A percentile compares a stretch with the other conserved stretches of the same genome.
These are phyloP conservation scores for Astyanax mexicanus DNA, from an alignment of 2,797 vertebrate genomes.

Conservation along the genomic window DNA sequence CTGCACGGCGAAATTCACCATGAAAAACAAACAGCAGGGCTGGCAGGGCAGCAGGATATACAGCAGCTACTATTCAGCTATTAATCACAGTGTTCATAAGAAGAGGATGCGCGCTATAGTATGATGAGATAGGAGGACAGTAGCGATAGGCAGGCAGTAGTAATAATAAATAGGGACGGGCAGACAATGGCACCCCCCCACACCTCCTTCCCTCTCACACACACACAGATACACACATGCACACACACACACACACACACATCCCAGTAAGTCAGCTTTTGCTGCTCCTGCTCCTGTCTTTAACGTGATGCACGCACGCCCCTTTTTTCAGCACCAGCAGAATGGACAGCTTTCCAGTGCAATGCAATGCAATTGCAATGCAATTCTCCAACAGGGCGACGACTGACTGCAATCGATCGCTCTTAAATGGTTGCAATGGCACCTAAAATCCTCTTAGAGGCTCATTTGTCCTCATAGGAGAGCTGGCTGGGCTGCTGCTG, in stretches of 20 bases:
- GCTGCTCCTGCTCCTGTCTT: too few species aligned
- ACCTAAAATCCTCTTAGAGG: conserved; percentile 16
- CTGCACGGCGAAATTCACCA: not conserved
- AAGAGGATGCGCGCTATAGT: not conserved
- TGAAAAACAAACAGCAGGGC: not conserved
- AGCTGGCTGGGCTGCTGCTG: conserved; percentile 33
- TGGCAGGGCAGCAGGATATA: not conserved
- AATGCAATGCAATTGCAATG: not conserved
- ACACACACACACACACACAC: too few species aligned
- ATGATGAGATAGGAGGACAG: not conserved
- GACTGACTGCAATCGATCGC: not conserved
- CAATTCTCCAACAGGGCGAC: not conserved
- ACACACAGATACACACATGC: too few species aligned
- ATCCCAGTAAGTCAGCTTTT: too few species aligned
- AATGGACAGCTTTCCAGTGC: conserved; percentile 7
- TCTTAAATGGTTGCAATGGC: not conserved
- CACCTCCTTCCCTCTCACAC: too few species aligned
- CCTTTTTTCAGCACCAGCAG: conserved; percentile 34
- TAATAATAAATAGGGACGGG: not conserved
- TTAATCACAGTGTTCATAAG: not conserved
- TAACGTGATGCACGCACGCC: conserved; percentile 43
- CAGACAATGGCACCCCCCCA: conserved; percentile 46
- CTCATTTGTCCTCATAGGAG: conserved; percentile 21
- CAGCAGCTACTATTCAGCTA: too few species aligned
- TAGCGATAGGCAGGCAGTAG: not conserved